Evolutionary conservation across 2,888 invertebrate species (phyloP), one percentile per base, ranked within the genome.

Genomic region (Pristionchus japonicus): DNA sequence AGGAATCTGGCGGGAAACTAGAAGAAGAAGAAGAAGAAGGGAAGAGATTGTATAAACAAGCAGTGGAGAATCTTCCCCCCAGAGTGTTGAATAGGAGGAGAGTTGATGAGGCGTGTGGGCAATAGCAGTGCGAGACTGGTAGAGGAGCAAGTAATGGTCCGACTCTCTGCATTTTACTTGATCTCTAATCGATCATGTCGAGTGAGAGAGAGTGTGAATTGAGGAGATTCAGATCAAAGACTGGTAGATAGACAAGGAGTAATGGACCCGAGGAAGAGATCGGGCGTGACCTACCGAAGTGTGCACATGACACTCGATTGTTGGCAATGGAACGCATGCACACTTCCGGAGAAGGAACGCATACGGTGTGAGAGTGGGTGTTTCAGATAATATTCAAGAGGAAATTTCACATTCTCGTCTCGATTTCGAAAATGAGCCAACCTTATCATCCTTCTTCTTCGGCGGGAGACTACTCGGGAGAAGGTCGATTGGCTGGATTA

Each of bases 1-100:
- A 83, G 52, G 52, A 80, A 80, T 80, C 40, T 47, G 77, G 77
- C 77, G 77, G 77, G 77, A 77, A 77, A 57, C 20, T 37, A 52
- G 49, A 83, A 52, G 47, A 80, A 47, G 43, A 43, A 80, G 49
- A 52, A 52, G 40, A 40, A 37, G 31, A 37, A 74, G 74, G 40
- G 37, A 49, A 27, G n/a, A 49, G 57, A 83, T 83, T 49, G 83
- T 52, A 49, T 52, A 52, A 52, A 52, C 83, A 49, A 57, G 34
- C 83, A 49, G 80, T 13, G 47, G 80, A 47, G 57, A 83, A 83
- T 49, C 43, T 80, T 20, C 80, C 57, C 57, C n/a, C n/a, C 57
- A 20, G 57, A 57, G 57, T 49, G 47, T 83, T 83, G 83, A 83
- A 52, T 83, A 31, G 31, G 27, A 70, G 70, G n/a, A 27, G 31